Base-by-base conservation (phyloP, 2,113 vertebrate genomes). In the Protobothrops mucrosquamatus region DNA sequence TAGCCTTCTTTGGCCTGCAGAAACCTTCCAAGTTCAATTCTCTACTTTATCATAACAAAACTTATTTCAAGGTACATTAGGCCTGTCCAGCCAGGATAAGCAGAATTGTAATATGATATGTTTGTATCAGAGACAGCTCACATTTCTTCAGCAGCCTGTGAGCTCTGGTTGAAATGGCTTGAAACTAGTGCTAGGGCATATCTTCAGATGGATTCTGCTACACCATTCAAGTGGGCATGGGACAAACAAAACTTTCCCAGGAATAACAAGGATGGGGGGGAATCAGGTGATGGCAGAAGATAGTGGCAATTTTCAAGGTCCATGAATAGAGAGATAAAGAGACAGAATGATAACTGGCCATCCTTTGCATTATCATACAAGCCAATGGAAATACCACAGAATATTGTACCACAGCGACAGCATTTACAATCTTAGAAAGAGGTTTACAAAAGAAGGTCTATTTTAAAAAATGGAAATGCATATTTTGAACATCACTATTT, bases 31-130 rank as follows among this genome's bases (percentile, higher is more conserved):
- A 95, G 92, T 96, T 95, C 96, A 93, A 93, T 94, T 97, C 96
- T 95, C 95, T 97, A 95, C 95, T 98, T 97, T 94, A 96, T 97
- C 95, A 96, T 95, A 97, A 97, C 97, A 97, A 97, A 98, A 97
- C 94, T 97, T 98, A 98, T 97, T 98, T 98, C 97, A 98, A 97
- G 97, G 96, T 97, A 97, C 97, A 97, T 98, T 97, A 98, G 95
- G 93, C 93, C 96, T 96, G 93, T 93, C 94, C 89, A 96, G 95
- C 90, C 96, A 96, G 92, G 93, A 93, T 96, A 97, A 96, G 95
- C 89, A 95, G 14, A 91, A 94, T 92, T 95, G 91, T 95, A 96
- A 97, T 97, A 95, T 91, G 93, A 95, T 95, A 94, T 3, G 5
- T 96, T 97, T 97, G 94, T 95, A 96, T 93, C 94, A 96, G 0